Percentiles rank a stretch among this genome's conserved stretches.
Conservation (phyloP, 2,113 vertebrate genomes). For the Pipra filicauda region DNA sequence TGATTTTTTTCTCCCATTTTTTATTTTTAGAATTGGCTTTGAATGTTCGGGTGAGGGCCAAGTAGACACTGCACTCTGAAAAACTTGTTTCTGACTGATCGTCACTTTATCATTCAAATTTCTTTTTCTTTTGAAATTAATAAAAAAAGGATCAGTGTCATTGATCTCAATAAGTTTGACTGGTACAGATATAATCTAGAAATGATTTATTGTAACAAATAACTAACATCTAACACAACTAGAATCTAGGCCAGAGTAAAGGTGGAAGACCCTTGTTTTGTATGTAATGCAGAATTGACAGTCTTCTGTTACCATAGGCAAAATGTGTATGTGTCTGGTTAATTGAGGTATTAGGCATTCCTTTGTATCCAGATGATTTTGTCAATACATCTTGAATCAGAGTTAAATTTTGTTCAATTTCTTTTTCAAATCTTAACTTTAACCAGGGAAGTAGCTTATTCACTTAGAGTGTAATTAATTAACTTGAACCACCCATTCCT, state of each 20-base stretch:
- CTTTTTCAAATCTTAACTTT: neutral
- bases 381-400: neutral
- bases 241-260: neutral
- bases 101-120: neutral
- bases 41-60: neutral
- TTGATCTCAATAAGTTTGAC: neutral
- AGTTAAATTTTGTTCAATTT: neutral
- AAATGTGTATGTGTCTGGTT: neutral
- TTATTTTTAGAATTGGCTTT: neutral
- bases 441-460: neutral
- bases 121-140: neutral
- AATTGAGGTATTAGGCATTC: neutral
- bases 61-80: neutral
- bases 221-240: neutral
- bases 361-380: neutral
- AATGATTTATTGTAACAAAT: neutral
- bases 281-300: neutral
- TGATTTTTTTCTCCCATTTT: accelerated
- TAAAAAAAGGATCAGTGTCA: neutral
- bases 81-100: neutral
- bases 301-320: neutral
- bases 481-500: constrained; percentile 9
- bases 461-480: constrained; percentile 35
- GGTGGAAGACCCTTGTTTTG: neutral
- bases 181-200: neutral